Evolutionary conservation across 2,113 vertebrate species (phyloP).

Genomic region (Martes martes): DNA sequence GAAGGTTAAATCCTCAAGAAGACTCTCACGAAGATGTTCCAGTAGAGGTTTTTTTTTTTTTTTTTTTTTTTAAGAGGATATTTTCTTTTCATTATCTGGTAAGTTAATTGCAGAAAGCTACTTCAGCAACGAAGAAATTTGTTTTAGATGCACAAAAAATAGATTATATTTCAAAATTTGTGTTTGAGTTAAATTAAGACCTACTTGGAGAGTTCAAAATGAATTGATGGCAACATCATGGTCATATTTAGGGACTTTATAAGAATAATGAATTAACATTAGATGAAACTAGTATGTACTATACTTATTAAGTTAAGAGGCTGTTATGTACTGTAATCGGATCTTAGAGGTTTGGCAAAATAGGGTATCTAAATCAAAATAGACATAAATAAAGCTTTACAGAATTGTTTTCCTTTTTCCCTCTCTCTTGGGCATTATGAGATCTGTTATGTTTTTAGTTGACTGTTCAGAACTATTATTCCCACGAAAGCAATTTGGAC

Average conservation of each 20-base stretch:
- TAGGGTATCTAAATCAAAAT: constrained; percentile 47
- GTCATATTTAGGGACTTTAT: background rate
- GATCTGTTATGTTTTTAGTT: background rate
- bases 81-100: background rate
- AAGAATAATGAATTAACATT: background rate
- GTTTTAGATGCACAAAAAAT: background rate
- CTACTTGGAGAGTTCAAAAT: background rate
- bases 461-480: background rate
- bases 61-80: background rate
- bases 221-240: background rate
- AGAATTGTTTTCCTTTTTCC: background rate
- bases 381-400: constrained; percentile 33
- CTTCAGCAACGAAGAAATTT: background rate
- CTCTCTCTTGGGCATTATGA: constrained; percentile 51
- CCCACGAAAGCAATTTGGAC: background rate
- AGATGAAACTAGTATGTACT: background rate
- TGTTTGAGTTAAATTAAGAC: background rate
- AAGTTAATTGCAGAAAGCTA: background rate
- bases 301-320: background rate
- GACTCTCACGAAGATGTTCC: background rate
- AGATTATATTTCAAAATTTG: background rate
- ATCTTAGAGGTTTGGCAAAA: constrained; percentile 51
- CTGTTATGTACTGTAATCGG: background rate
- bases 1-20: background rate
- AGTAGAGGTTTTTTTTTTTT: too few species aligned